Conservation (phyloP, 2,888 invertebrate genomes). For the Chironomus tentans region DNA sequence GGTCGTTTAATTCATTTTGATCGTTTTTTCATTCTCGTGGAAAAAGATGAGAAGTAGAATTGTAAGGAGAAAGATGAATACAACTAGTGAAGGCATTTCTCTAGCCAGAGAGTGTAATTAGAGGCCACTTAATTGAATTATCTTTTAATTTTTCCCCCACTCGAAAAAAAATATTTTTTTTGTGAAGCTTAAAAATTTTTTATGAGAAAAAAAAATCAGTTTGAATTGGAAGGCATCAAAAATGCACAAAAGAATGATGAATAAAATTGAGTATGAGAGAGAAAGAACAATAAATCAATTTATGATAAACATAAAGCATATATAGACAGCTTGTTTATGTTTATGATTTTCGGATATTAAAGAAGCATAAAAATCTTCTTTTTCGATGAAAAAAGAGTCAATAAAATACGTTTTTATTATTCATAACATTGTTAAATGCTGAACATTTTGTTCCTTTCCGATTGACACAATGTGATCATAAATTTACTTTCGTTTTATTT, state of each 20-base stretch:
- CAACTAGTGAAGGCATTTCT: neutral
- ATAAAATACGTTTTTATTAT: constrained; percentile 5
- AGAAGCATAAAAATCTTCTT: constrained; percentile 4
- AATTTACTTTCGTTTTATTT: neutral
- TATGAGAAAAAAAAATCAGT: too few relatives aligned
- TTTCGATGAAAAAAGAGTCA: neutral
- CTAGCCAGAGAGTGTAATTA: constrained; percentile 2
- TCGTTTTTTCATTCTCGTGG: constrained; percentile 11
- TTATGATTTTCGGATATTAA: constrained; percentile 23
- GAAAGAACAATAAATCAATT: constrained; percentile 18
- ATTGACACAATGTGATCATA: constrained; percentile 8
- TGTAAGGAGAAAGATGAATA: neutral
- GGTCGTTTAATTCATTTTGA: constrained; percentile 28
- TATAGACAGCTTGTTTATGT: constrained; percentile 10
- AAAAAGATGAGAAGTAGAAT: neutral
- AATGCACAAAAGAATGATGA: too few relatives aligned
- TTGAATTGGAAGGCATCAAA: too few relatives aligned
- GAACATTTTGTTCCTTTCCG: neutral
- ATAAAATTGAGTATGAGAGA: neutral
- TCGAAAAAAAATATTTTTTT: neutral
- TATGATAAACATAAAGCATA: constrained; percentile 13
- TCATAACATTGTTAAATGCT: neutral
- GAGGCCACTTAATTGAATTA: constrained; percentile 27
- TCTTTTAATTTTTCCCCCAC: constrained; percentile 22
- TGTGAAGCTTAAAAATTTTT: neutral